Percentiles rank a stretch among this genome's conserved stretches.
Conservation (phyloP, 1,140 invertebrate genomes). For the Halyomorpha halys region DNA sequence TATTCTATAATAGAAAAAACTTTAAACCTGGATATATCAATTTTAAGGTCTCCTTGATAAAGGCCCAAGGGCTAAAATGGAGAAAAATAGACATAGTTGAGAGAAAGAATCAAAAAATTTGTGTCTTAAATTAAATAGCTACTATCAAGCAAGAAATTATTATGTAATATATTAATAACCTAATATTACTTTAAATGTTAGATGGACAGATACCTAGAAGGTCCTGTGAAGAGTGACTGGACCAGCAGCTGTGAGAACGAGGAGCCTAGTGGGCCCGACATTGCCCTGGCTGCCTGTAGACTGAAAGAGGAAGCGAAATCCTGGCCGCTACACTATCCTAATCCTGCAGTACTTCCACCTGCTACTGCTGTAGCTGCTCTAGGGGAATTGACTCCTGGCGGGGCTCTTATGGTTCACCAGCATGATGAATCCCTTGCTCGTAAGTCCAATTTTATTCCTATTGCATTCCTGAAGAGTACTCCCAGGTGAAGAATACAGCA, state of each 20-base stretch:
- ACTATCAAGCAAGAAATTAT: too few species aligned
- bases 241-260: slow-evolving; percentile 31
- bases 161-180: too few species aligned
- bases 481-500: too few species aligned
- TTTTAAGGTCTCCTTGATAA: too few species aligned
- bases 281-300: background rate
- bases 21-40: too few species aligned
- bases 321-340: slow-evolving; percentile 28
- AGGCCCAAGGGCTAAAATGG: too few species aligned
- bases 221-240: slow-evolving; percentile 43
- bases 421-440: slow-evolving; percentile 54
- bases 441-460: slow-evolving; percentile 40
- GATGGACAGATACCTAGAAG: slow-evolving; percentile 75
- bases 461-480: too few species aligned
- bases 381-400: slow-evolving; percentile 86
- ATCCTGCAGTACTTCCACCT: slow-evolving; percentile 14
- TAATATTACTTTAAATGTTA: slow-evolving; percentile 31
- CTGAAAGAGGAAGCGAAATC: slow-evolving; percentile 36
- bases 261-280: background rate
- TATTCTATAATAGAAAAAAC: too few species aligned
- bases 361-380: slow-evolving; percentile 21
- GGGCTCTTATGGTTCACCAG: slow-evolving; percentile 79
- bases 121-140: too few species aligned
- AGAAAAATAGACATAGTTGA: too few species aligned
- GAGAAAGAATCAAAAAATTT: too few species aligned